Evolutionary conservation across 2,888 invertebrate genomes (phyloP).

Genomic region (Harmothoe impar): DNA sequence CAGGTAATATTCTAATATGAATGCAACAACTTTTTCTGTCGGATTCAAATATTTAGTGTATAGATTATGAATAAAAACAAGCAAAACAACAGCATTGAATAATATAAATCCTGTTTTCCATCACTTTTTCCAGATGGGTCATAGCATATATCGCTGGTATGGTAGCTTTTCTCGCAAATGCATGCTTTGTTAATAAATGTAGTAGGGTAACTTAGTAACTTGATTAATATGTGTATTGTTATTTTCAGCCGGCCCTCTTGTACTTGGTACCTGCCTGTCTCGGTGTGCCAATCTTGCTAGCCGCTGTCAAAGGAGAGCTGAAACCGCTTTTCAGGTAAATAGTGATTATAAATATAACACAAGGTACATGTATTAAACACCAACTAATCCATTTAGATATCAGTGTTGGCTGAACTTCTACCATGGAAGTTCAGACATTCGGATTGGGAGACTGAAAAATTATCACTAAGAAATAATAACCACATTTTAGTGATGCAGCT

Average conservation of each 20-base stretch:
- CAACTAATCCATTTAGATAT: not conserved
- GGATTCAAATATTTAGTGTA: too few relatives aligned
- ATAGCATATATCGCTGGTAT: too few relatives aligned
- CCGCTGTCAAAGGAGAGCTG: conserved; percentile 94
- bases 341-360: not conserved
- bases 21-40: not conserved
- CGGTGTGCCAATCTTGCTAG: conserved; percentile 93
- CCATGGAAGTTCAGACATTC: not conserved
- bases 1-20: conserved; percentile 79
- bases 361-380: not conserved
- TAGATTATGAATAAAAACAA: too few relatives aligned
- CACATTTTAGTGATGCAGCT: not conserved
- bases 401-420: not conserved
- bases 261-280: conserved; percentile 98
- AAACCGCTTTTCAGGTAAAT: conserved; percentile 94
- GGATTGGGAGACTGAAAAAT: too few relatives aligned
- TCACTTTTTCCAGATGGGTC: too few relatives aligned
- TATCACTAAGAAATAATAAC: too few relatives aligned
- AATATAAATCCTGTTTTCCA: too few relatives aligned
- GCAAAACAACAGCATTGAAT: too few relatives aligned
- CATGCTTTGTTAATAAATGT: too few relatives aligned
- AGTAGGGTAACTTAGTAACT: too few relatives aligned
- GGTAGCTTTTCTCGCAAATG: too few relatives aligned
- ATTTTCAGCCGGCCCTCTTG: conserved; percentile 93
- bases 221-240: too few relatives aligned